Base-by-base conservation (phyloP, 1,140 invertebrate genomes). In the Vanessa atalanta region DNA sequence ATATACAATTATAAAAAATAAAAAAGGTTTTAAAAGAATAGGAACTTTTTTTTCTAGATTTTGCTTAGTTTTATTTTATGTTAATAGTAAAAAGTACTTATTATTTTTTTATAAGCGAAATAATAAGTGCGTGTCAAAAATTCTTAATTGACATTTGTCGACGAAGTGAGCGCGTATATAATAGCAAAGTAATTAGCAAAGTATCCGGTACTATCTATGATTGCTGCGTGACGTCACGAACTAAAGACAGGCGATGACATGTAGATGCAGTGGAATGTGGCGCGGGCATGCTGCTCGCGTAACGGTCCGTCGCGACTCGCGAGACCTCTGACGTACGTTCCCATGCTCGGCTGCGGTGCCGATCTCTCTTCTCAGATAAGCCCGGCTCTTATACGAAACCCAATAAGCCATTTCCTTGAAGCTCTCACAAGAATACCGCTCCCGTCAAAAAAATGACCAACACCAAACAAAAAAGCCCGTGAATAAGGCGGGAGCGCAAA, bases 351-450 rank as follows among this genome's bases (percentile, higher is more conserved):
- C 69, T 75, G 69, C 72, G 57, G 76, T 64, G 81, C 75, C 87
- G 90, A 91, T 90, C 82, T 76, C 78, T 77, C 77, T 72, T 75
- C 76, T 78, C 72, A 92, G 90, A 92, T 91, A 91, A 92, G 87
- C 82, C 63, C 80, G 73, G 75, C 79, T 87, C 83, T 83, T 86
- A 84, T 86, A 88, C 86, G 84, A 90, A 90, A 90, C 86, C 88
- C 88, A 91, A 91, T 91, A 91, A 91, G 88, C 88, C 82, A 83
- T 93, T 91, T 90, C 88, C 88, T 88, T 84, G 88, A 89, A 93
- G 79, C 77, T 86, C 87, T 85, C 87, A 88, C 89, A 90, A 84
- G 84, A 85, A 84, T 82, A 86, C 88, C 88, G 90, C 90, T 89
- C 85, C 86, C 76, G 80, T 86, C 79, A 88, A 92, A 90, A 92